A percentile compares a stretch with the other conserved stretches of the same genome.
Evolutionary conservation across 2,113 vertebrate genomes (phyloP).

Genomic region (Puma concolor): DNA sequence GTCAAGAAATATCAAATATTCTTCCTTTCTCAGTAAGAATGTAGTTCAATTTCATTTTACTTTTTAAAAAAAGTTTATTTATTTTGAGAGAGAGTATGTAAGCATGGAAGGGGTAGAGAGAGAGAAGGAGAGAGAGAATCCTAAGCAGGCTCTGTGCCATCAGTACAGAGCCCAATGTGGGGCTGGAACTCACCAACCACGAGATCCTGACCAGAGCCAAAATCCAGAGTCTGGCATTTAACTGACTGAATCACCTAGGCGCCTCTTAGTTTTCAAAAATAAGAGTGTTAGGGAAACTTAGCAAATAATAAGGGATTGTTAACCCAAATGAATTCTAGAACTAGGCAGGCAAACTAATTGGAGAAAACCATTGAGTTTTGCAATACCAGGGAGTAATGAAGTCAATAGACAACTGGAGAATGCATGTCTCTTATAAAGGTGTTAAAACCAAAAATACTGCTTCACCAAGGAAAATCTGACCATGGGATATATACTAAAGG

Average conservation of each 20-base stretch:
- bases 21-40: neutral
- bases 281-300: neutral
- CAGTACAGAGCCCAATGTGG: too few species aligned
- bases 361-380: neutral
- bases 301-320: neutral
- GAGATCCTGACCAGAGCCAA: too few species aligned
- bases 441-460: neutral
- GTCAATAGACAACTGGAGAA: neutral
- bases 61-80: neutral
- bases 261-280: neutral
- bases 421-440: neutral
- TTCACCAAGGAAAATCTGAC: neutral
- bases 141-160: too few species aligned
- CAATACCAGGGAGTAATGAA: neutral
- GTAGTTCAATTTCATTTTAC: neutral
- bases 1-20: conserved; percentile 11
- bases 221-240: too few species aligned
- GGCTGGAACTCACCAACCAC: too few species aligned
- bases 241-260: too few species aligned
- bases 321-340: neutral
- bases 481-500: neutral
- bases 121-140: too few species aligned
- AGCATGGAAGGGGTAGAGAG: too few species aligned
- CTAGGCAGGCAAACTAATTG: neutral
- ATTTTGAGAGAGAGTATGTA: too few species aligned